Conservation (phyloP, 2,113 vertebrate species). For the Proterorhinus semilunaris region DNA sequence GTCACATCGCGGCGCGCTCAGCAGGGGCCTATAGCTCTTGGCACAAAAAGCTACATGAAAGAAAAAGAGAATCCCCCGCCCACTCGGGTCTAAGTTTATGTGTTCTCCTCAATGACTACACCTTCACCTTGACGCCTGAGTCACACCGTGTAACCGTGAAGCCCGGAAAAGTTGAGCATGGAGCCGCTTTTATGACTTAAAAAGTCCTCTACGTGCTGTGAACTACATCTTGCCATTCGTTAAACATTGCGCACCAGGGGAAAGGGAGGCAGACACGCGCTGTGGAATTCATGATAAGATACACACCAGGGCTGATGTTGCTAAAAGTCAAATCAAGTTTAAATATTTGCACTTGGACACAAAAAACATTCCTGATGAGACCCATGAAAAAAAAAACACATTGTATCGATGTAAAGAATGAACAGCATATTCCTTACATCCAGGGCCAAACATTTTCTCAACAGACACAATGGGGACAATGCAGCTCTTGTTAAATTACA, state of each 20-base stretch:
- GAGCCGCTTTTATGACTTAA: conserved; percentile 33
- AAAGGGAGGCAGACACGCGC: conserved; percentile 24
- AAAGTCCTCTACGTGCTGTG: conserved; percentile 19
- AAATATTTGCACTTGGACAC: not conserved
- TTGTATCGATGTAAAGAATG: too few species aligned
- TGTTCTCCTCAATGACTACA: conserved; percentile 57
- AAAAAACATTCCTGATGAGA: too few species aligned
- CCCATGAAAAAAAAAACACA: too few species aligned
- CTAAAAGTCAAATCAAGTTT: not conserved
- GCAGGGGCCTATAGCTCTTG: conserved; percentile 25
- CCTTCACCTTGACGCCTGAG: conserved; percentile 56
- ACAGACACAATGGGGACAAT: too few species aligned
- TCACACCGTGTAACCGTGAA: conserved; percentile 65
- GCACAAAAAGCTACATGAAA: conserved; percentile 32
- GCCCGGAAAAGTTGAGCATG: conserved; percentile 36
- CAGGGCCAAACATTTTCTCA: too few species aligned
- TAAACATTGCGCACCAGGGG: conserved; percentile 14
- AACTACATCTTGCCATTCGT: conserved; percentile 28
- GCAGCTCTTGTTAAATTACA: too few species aligned
- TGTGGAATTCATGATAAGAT: conserved; percentile 40
- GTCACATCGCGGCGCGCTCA: conserved; percentile 40
- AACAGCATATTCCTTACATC: too few species aligned
- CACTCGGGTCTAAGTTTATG: conserved; percentile 22
- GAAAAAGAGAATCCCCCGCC: conserved; percentile 18
- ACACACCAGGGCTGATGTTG: not conserved